Base-by-base conservation (phyloP, 2,113 vertebrate genomes). In the Mus musculus region DNA sequence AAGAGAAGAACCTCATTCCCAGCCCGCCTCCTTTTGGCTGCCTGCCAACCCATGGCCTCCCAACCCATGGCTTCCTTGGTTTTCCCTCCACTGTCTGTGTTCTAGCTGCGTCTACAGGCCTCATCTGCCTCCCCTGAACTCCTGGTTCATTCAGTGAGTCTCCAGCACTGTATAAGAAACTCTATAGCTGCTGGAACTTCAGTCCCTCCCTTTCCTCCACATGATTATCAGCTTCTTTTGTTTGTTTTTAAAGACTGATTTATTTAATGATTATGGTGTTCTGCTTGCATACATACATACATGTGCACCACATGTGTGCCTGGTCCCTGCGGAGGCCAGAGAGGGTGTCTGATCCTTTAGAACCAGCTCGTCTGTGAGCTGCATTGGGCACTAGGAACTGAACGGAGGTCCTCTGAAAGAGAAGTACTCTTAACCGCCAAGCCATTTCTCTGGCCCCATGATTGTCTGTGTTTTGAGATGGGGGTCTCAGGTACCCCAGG, bases 1-100 rank as follows among this genome's bases (percentile, higher is more conserved):
- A 54, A 54, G 14, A 22, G 30, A 7, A 36, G 17, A 20, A 1
- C n/a, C 76, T n/a, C 26, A 24, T 0, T 88, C 76, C 10, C 24
- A 28, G 49, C 6, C 20, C 65, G 33, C 84, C 16, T n/a, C 16
- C 39, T 86, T 26, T 24, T 6, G 20, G 16, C 28, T 71, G 42
- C 24, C 7, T 5, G 0, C 5, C 5, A 28, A 19, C 20, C 2
- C 3, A 16, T 8, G 12, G 2, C 78, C 76, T 42, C 20, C 3
- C 20, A 20, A 82, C 1, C 33, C 61, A 46, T 3, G 59, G 16
- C n/a, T 28, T 33, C 71, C 30, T 33, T 20, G 8, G 36, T n/a
- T 67, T 61, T 24, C 3, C 59, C 28, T 39, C 54, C n/a, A 33
- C 5, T 69, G 9, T 7, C 59, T 54, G 30, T 28, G 5, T 36